phyloP scores from a whole-genome alignment of 2,113 vertebrate genomes.

The Pluvialis apricaria region DNA sequence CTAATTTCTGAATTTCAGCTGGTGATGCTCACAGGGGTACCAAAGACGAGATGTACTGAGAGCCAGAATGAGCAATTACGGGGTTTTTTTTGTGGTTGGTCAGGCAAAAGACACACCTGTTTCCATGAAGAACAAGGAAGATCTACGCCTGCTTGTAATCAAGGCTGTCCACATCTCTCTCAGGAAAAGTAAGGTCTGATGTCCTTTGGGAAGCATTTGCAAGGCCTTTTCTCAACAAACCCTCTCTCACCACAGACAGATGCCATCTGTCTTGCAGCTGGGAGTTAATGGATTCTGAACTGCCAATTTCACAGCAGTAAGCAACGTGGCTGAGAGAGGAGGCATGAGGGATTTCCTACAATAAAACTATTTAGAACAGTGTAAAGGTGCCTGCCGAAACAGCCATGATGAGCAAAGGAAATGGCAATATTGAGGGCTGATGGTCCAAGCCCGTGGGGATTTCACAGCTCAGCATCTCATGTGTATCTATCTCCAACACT shows the following conservation, averaged over 20 bases:
- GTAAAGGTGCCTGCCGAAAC: neutral
- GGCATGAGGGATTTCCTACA: conserved; percentile 39
- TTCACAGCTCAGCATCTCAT: neutral
- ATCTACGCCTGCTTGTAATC: neutral
- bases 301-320: conserved; percentile 61
- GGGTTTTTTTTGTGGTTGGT: neutral
- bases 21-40: neutral
- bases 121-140: neutral
- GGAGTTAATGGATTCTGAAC: conserved; percentile 64
- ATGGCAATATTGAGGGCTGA: neutral
- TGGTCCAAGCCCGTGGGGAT: neutral
- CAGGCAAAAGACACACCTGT: neutral
- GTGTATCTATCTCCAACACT: neutral
- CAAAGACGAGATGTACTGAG: neutral
- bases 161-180: neutral
- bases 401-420: neutral
- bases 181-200: conserved; percentile 48
- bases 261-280: conserved; percentile 67
- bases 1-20: neutral
- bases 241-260: conserved; percentile 53
- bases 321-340: neutral
- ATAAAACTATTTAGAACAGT: conserved; percentile 20
- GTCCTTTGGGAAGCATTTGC: conserved; percentile 45
- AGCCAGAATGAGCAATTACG: neutral
- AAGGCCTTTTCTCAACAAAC: conserved; percentile 59